Percentiles rank a stretch among this genome's conserved stretches.
Evolutionary conservation across 2,113 vertebrate species (phyloP).

Genomic region (Dicaeum eximium): DNA sequence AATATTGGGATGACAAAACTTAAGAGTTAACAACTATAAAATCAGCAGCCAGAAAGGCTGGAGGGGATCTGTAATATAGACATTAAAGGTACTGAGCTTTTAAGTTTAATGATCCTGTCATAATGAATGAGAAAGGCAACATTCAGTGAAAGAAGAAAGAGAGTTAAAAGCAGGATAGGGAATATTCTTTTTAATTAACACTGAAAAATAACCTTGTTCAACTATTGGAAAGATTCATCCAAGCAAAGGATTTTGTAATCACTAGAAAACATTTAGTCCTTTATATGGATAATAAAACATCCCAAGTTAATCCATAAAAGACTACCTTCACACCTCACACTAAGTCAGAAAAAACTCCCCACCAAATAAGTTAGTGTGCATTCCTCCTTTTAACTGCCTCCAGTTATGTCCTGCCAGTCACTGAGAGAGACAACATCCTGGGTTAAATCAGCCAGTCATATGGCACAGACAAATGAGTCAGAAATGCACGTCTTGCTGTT

Average conservation of each 20-base stretch:
- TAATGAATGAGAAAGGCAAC: not conserved
- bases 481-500: not conserved
- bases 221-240: not conserved
- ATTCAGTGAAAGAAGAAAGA: not conserved
- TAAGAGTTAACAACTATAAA: not conserved
- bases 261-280: not conserved
- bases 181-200: conserved; percentile 13
- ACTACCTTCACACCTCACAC: not conserved
- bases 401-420: not conserved
- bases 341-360: not conserved
- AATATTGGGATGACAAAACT: not conserved
- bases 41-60: not conserved
- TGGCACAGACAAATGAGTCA: not conserved
- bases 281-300: not conserved
- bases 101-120: not conserved
- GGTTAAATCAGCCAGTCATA: not conserved
- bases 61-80: not conserved
- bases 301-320: not conserved
- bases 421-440: not conserved
- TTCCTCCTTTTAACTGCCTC: not conserved
- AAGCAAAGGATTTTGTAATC: not conserved
- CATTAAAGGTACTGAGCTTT: not conserved
- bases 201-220: not conserved
- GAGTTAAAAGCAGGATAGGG: not conserved
- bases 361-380: not conserved